Evolutionary conservation across 2,888 invertebrate species (phyloP).

Genomic region (Leucophora obtusa): DNA sequence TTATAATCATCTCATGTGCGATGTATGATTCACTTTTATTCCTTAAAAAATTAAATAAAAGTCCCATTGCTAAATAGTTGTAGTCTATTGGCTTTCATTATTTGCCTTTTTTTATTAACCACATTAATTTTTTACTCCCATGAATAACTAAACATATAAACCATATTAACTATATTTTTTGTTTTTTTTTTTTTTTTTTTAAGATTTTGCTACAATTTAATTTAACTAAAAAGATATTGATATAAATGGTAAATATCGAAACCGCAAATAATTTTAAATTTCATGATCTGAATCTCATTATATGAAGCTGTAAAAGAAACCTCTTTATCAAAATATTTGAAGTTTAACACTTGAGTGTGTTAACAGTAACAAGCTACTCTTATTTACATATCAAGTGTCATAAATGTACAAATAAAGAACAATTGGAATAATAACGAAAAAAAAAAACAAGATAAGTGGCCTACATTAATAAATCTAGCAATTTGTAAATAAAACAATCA

Average conservation of each 20-base stretch:
- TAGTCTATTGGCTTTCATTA: background rate
- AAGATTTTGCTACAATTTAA: constrained; percentile 35
- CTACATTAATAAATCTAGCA: constrained; percentile 4
- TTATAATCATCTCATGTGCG: background rate
- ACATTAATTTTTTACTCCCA: constrained; percentile 12
- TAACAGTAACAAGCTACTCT: constrained; percentile 54
- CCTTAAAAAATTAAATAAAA: background rate
- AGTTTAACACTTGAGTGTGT: constrained; percentile 10
- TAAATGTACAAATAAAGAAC: constrained; percentile 36
- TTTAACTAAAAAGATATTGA: constrained; percentile 5
- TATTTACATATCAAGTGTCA: constrained; percentile 60
- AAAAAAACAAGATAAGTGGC: constrained; percentile 29
- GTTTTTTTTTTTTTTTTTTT: background rate
- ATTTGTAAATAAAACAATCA: constrained; percentile 29
- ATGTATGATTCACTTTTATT: background rate
- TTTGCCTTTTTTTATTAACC: background rate
- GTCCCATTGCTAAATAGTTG: background rate
- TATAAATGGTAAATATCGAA: background rate
- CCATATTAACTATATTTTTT: background rate
- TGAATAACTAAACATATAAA: constrained; percentile 21
- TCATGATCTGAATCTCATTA: background rate
- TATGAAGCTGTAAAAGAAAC: background rate
- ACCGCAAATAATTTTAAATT: background rate
- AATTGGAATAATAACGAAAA: background rate
- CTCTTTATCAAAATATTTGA: background rate